phyloP scores from a whole-genome alignment of 2,113 vertebrate species.

The Dicentrarchus labrax region DNA sequence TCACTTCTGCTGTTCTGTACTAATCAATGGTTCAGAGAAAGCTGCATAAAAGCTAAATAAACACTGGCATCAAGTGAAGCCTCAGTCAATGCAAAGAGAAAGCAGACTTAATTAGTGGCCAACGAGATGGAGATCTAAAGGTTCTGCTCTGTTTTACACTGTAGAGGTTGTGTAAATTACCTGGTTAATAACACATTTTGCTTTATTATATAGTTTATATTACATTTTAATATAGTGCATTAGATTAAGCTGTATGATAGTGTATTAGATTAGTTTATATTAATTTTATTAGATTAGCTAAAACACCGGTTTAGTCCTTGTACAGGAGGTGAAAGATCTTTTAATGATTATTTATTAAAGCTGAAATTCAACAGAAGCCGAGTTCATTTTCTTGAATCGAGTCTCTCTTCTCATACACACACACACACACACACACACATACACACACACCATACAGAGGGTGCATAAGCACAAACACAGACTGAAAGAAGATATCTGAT shows the following conservation, averaged over 20 bases:
- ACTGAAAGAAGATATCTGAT: constrained; percentile 21
- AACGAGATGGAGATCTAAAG: neutral
- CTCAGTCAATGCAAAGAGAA: constrained; percentile 4
- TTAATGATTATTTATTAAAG: constrained; percentile 26
- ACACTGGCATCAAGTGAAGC: constrained; percentile 4
- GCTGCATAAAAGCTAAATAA: constrained; percentile 20
- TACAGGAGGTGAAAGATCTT: constrained; percentile 8
- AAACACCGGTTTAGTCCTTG: neutral
- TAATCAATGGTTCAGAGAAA: constrained; percentile 16
- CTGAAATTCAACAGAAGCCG: neutral
- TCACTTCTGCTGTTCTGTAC: neutral
- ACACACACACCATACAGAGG: neutral
- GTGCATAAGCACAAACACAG: neutral
- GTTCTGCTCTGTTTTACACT: neutral
- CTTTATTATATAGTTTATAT: constrained; percentile 1
- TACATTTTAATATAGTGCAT: neutral
- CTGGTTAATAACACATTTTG: neutral
- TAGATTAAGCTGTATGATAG: neutral
- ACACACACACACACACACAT: neutral
- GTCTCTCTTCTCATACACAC: neutral
- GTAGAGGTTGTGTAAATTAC: neutral
- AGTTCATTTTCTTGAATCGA: constrained; percentile 5
- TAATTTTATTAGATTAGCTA: constrained; percentile 1
- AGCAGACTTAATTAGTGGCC: neutral
- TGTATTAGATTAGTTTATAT: neutral